Evolutionary conservation across 2,888 invertebrate species (phyloP), one percentile per base, ranked within the genome.

Genomic region (Xylota sylvarum): DNA sequence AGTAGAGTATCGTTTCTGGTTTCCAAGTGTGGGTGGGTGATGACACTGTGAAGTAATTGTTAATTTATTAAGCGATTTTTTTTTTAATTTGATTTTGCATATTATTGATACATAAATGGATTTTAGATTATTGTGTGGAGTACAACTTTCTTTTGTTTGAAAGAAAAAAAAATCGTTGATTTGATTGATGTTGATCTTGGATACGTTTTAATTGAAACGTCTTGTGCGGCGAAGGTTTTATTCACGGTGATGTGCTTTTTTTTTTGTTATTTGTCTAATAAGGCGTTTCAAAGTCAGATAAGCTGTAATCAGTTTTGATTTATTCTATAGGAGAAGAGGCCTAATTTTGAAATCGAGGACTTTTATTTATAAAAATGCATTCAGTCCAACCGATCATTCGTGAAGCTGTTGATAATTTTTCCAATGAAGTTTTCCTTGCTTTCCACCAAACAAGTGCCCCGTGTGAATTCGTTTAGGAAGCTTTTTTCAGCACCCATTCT

Each of bases 181-280:
- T 52, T 74, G 74, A 74, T 74, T 74, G 64, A 74, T 74, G 64
- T 40, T 56, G 55, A 76, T 76, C 64, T 74, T 65, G 32, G 43
- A 55, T 62, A 43, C 35, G 4, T 55, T 74, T 64, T 74, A 74
- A 74, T 74, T 74, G 64, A 32, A 43, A 43, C 19, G 27, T 43
- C 43, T 14, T 46, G 52, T 17, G 10, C 23, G 48, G 50, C 10
- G 23, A 10, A 30, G 64, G 64, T 56, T 58, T 40, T 9, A 37
- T 37, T 58, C 56, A 58, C 10, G 56, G 32, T 17, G 32, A 56
- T 19, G 58, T 17, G 9, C 12, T 40, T 19, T n/a, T 60, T 40
- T 19, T n/a, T 60, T 56, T 14, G 3, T 55, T 55, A 30, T 17
- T 56, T 19, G 17, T 30, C 12, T 6, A 6, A 3, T 23, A 23